phyloP scores from a whole-genome alignment of 2,113 vertebrate genomes.

The Ia io region DNA sequence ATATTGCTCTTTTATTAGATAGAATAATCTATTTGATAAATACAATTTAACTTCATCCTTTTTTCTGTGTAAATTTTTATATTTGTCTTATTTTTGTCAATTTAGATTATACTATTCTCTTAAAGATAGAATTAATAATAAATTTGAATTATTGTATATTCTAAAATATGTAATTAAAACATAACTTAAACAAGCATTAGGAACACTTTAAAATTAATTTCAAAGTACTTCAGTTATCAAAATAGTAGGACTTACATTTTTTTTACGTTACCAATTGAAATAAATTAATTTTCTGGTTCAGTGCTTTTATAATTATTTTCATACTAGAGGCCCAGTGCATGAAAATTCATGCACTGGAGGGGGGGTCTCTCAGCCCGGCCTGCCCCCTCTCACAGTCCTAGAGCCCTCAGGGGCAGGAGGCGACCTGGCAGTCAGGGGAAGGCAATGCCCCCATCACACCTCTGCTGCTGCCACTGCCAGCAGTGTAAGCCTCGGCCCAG shows the following conservation, averaged over 20 bases:
- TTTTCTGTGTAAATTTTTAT: background rate
- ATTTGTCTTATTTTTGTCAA: background rate
- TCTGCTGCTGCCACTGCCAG: too few species aligned
- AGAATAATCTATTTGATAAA: background rate
- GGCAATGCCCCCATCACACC: too few species aligned
- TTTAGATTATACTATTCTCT: background rate
- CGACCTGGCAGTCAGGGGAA: too few species aligned
- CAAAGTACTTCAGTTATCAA: background rate
- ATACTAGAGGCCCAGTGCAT: background rate
- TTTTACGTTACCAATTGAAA: background rate
- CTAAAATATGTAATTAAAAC: background rate
- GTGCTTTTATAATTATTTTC: constrained; percentile 22
- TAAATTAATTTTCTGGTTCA: constrained; percentile 22
- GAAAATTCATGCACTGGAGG: too few species aligned
- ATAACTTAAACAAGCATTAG: background rate
- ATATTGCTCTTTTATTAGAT: too few species aligned
- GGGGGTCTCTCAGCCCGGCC: too few species aligned
- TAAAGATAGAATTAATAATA: background rate
- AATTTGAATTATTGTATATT: background rate
- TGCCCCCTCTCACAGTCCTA: too few species aligned
- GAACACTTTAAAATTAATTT: background rate
- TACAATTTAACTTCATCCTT: background rate
- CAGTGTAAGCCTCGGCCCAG: too few species aligned
- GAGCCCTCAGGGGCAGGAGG: too few species aligned
- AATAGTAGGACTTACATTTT: too few species aligned